Base-by-base conservation (phyloP, 2,113 vertebrate genomes). In the Emberiza fucata region DNA sequence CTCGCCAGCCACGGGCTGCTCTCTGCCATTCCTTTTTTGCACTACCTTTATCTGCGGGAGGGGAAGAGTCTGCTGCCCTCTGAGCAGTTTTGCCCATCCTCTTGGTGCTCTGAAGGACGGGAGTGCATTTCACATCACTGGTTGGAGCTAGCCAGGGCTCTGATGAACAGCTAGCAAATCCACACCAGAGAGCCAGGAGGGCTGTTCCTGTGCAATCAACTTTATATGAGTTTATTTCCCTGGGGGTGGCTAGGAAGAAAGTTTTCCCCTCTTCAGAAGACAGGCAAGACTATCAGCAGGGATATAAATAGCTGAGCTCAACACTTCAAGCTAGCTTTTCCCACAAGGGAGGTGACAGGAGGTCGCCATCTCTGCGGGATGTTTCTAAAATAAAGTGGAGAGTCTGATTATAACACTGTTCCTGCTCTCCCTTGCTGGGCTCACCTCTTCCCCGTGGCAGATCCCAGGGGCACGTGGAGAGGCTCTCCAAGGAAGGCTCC, bases 281-380 rank as follows among this genome's bases (percentile, higher is more conserved):
- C 86, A 86, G 85, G 78, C 83, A 0, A 83, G 92, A 56, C 92
- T 96, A 94, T 93, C 93, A 93, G 88, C 66, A 61, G 87, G 0
- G 72, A 90, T 96, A 97, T 97, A 97, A 97, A 97, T 97, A 97
- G 91, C 89, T 88, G 89, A 90, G 82, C 89, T 92, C 28, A 20
- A 92, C 94, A 94, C 95, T 96, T 96, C 81, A 82, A 5, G 54
- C 92, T 73, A 86, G 84, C 82, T 96, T 96, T 96, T 95, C 97
- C 95, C 93, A 96, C 94, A 92, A 93, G 95, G 89, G 93, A 97
- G 88, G 97, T 97, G 96, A 91, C 93, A 88, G 88, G 91, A 96
- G 89, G 92, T 95, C 10, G 8, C 68, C 88, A 85, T 89, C 88
- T 90, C 86, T 95, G 71, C 42, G 50, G 77, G 64, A 86, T 77